These are phyloP conservation scores for Manis crassicaudata DNA, from an alignment of 2,797 vertebrate species.

Conservation along the genomic window DNA sequence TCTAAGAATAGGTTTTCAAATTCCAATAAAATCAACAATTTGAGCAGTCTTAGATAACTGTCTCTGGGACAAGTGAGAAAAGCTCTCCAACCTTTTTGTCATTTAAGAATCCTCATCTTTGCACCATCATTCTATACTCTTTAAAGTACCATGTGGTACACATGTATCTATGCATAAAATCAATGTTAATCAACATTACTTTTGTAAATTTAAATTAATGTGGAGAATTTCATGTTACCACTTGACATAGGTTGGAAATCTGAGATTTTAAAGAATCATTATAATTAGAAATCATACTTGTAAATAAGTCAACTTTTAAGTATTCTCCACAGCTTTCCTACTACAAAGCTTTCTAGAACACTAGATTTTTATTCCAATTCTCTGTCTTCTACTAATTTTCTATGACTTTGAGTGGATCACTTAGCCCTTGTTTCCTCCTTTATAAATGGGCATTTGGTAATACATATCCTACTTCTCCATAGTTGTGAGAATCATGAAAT, in stretches of 20 bases:
- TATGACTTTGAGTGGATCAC: neutral
- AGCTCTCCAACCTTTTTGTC: neutral
- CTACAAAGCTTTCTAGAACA: neutral
- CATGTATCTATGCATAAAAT: neutral
- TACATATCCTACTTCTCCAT: neutral
- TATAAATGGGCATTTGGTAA: neutral
- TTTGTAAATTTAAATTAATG: slow-evolving; percentile 12
- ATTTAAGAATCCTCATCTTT: slow-evolving; percentile 11
- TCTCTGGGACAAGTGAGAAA: neutral
- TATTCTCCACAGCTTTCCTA: neutral
- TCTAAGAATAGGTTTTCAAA: neutral
- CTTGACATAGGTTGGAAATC: neutral
- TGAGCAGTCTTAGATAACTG: neutral
- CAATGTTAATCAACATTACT: neutral
- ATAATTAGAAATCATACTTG: neutral
- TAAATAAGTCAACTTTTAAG: slow-evolving; percentile 3
- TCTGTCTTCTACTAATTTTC: slow-evolving; percentile 8
- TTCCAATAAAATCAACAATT: slow-evolving; percentile 22
- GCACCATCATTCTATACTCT: neutral
- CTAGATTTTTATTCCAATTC: neutral
- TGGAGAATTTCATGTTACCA: slow-evolving; percentile 26
- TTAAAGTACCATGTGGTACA: neutral
- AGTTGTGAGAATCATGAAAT: neutral
- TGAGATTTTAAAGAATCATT: slow-evolving; percentile 37
- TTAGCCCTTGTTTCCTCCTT: neutral